Conservation (phyloP, 1,140 invertebrate species). For the Palaemon carinicauda region DNA sequence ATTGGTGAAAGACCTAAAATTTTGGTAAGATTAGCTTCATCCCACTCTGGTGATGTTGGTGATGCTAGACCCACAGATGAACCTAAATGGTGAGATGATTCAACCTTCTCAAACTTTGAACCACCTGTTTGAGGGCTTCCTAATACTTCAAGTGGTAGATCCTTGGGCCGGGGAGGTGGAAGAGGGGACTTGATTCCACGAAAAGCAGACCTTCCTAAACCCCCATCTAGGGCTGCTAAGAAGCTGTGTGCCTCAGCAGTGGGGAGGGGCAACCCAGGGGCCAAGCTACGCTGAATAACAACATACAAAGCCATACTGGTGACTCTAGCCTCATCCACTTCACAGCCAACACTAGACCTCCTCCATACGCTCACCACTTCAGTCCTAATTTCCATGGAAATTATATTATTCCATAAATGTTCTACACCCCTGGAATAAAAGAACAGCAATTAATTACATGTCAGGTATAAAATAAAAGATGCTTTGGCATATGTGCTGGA, state of each 20-base stretch:
- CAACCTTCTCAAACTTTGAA: constrained; percentile 9
- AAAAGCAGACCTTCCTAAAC: constrained; percentile 44
- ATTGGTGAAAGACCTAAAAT: constrained; percentile 45
- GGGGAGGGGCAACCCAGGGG: constrained; percentile 39
- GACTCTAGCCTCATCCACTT: constrained; percentile 41
- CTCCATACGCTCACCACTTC: constrained; percentile 47
- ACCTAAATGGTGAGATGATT: not conserved
- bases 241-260: constrained; percentile 31
- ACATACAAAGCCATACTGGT: constrained; percentile 50
- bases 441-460: not conserved
- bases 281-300: constrained; percentile 48
- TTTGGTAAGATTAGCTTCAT: constrained; percentile 49
- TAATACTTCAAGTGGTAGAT: constrained; percentile 36
- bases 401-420: constrained; percentile 33
- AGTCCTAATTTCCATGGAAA: constrained; percentile 26
- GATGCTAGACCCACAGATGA: constrained; percentile 32
- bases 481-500: no score
- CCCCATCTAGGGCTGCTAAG: constrained; percentile 39
- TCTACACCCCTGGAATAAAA: constrained; percentile 35
- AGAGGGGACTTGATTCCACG: constrained; percentile 33
- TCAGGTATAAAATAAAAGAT: not conserved
- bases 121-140: not conserved
- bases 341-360: constrained; percentile 42
- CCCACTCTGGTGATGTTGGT: constrained; percentile 46
- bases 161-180: constrained; percentile 40